Conservation (phyloP, 2,113 vertebrate species). For the Halichoerus grypus region DNA sequence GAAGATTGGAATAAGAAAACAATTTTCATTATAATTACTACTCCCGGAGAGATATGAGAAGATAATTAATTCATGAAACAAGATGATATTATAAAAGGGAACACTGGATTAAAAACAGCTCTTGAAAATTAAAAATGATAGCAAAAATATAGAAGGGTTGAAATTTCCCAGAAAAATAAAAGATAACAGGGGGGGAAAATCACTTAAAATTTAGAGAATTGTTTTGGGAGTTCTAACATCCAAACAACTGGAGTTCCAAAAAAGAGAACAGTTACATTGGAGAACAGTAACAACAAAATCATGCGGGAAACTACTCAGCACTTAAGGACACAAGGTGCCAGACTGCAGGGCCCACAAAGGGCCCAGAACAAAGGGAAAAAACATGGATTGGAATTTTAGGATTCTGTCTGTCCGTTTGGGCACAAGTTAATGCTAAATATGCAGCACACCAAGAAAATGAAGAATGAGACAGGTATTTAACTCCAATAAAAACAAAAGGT, state of each 20-base stretch:
- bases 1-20: slow-evolving; percentile 46
- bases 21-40: slow-evolving; percentile 51
- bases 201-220: background rate
- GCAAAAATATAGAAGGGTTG: background rate
- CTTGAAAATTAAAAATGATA: slow-evolving; percentile 34
- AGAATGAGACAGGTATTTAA: slow-evolving; percentile 10
- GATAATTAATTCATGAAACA: slow-evolving; percentile 38
- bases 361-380: background rate
- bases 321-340: background rate
- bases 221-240: background rate
- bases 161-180: background rate
- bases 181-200: background rate
- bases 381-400: background rate
- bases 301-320: background rate
- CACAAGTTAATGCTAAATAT: background rate
- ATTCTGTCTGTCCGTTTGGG: background rate
- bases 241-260: background rate
- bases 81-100: slow-evolving; percentile 22
- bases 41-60: background rate
- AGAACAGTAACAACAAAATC: background rate
- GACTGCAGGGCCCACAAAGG: background rate
- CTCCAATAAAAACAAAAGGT: slow-evolving; percentile 13
- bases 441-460: background rate
- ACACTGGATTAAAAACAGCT: background rate
- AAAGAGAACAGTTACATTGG: background rate